phyloP scores from a whole-genome alignment of 1,140 invertebrate species.

The Trissolcus basalis region DNA sequence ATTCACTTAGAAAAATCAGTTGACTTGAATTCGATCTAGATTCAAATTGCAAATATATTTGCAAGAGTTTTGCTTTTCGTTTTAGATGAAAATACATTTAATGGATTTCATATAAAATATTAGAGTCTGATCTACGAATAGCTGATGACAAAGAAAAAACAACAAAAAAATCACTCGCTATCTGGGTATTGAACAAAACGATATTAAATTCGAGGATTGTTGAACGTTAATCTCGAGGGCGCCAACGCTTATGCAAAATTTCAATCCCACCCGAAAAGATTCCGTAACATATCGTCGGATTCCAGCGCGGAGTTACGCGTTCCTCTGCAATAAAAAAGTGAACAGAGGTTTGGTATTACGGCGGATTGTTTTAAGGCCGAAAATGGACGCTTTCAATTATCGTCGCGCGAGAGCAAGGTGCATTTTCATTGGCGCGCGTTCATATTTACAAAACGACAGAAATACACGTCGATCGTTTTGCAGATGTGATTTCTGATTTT shows the following conservation, averaged over 20 bases:
- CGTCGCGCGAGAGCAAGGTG: constrained; percentile 21
- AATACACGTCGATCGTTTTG: constrained; percentile 41
- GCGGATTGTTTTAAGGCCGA: constrained; percentile 54
- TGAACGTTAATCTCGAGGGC: constrained; percentile 57
- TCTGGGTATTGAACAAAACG: constrained; percentile 54
- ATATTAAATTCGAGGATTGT: constrained; percentile 61
- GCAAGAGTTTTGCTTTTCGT: too few species aligned
- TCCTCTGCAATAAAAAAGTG: constrained; percentile 57
- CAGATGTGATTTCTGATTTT: constrained; percentile 50
- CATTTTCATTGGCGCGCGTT: constrained; percentile 20
- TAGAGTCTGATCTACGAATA: constrained; percentile 51
- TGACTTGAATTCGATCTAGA: too few species aligned
- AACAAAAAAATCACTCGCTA: constrained; percentile 10
- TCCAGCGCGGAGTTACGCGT: constrained; percentile 41
- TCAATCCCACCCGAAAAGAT: constrained; percentile 57
- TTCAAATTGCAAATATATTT: too few species aligned
- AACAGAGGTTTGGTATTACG: constrained; percentile 42
- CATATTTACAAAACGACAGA: constrained; percentile 42
- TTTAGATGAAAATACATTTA: too few species aligned
- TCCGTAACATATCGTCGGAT: constrained; percentile 60
- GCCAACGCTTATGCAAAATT: constrained; percentile 61
- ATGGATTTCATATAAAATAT: constrained; percentile 52
- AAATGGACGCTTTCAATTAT: constrained; percentile 54
- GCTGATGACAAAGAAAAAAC: constrained; percentile 16
- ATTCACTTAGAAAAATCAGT: too few species aligned